Percentiles rank a stretch among this genome's conserved stretches.
phyloP scores from a whole-genome alignment of 2,113 vertebrate genomes.

The Sphyrna mokarran region DNA sequence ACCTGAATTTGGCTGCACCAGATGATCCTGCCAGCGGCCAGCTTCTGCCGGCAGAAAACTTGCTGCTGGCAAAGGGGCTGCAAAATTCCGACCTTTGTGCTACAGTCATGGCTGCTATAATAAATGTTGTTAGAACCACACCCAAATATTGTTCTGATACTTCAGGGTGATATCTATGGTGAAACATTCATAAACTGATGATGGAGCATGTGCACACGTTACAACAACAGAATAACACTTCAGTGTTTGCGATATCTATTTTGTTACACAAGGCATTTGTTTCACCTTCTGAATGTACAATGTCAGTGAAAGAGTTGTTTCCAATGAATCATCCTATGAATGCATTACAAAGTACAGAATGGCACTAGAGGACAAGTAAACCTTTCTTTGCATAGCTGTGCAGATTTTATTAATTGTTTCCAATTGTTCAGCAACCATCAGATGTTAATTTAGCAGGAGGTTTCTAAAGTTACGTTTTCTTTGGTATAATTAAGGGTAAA shows the following conservation, averaged over 20 bases:
- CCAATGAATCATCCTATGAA: slow-evolving; percentile 25
- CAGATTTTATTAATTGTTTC: slow-evolving; percentile 20
- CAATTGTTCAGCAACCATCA: background rate
- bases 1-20: no score
- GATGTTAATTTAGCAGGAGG: background rate
- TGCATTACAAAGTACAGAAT: slow-evolving; percentile 21
- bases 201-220: slow-evolving; percentile 5
- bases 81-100: background rate
- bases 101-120: background rate
- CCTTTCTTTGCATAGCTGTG: background rate
- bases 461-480: background rate
- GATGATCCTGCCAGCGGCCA: no score
- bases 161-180: background rate
- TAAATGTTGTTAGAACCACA: background rate
- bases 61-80: no score
- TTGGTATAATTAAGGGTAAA: background rate
- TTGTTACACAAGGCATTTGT: slow-evolving; percentile 27
- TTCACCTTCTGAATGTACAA: slow-evolving; percentile 35
- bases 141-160: background rate
- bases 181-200: background rate
- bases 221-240: slow-evolving; percentile 11
- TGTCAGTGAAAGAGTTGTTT: slow-evolving; percentile 13
- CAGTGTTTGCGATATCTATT: slow-evolving; percentile 25
- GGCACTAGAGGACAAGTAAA: slow-evolving; percentile 28
- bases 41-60: no score